Evolutionary conservation across 2,888 invertebrate genomes (phyloP).

Genomic region (Gymnocheta viridis): DNA sequence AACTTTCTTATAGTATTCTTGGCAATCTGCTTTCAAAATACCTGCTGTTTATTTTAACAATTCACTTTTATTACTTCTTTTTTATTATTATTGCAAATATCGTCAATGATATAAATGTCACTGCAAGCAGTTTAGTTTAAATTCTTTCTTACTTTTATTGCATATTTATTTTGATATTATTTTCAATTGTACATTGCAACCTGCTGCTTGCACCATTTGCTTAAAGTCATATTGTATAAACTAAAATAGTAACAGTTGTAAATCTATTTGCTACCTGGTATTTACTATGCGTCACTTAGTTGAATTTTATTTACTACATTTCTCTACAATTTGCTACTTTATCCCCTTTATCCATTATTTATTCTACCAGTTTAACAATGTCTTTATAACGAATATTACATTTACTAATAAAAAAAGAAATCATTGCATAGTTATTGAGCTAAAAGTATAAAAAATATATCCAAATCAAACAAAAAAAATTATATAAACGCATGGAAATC

Average conservation of each 20-base stretch:
- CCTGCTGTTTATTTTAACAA: conserved; percentile 62
- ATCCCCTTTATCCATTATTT: conserved; percentile 30
- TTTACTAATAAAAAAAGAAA: conserved; percentile 53
- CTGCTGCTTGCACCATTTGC: conserved; percentile 48
- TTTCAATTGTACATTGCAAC: conserved; percentile 45
- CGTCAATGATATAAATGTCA: conserved; percentile 6
- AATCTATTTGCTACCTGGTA: conserved; percentile 25
- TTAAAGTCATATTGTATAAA: not conserved
- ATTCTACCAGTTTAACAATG: conserved; percentile 29
- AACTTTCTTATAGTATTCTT: conserved; percentile 18
- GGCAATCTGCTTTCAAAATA: conserved; percentile 17
- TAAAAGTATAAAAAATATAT: conserved; percentile 18
- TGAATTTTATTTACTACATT: conserved; percentile 39
- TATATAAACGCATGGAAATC: not conserved
- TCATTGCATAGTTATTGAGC: conserved; percentile 32
- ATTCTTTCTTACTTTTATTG: not conserved
- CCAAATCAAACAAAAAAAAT: not conserved
- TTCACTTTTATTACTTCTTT: conserved; percentile 5
- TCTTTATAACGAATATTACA: conserved; percentile 21
- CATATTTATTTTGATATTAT: conserved; percentile 18
- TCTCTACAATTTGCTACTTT: conserved; percentile 23
- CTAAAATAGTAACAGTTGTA: conserved; percentile 1
- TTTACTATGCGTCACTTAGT: conserved; percentile 55
- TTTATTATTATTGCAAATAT: conserved; percentile 5
- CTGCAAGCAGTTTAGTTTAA: not conserved